Percentiles rank a stretch among this genome's conserved stretches.
These are phyloP conservation scores for Acropternis orthonyx DNA, from an alignment of 2,797 vertebrate species.

Conservation along the genomic window DNA sequence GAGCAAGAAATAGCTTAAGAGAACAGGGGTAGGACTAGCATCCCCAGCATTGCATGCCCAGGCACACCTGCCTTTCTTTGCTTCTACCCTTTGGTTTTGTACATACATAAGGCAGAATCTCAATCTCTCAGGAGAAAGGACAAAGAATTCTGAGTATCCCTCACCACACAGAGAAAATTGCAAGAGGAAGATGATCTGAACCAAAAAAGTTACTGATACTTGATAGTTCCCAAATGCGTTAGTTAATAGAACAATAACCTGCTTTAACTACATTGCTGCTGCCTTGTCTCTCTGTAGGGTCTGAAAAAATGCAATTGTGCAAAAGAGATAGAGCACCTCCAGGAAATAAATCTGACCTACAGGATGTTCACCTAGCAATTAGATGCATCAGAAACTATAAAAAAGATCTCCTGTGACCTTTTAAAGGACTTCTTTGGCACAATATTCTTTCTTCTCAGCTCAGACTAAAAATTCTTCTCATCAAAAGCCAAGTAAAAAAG, in stretches of 20 bases:
- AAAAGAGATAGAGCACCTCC: not conserved
- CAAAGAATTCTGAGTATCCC: not conserved
- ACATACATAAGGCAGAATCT: not conserved
- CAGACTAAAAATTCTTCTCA: not conserved
- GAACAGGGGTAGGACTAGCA: not conserved
- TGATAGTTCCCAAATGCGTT: constrained; percentile 14
- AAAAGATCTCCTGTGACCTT: not conserved
- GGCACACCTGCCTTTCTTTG: not conserved
- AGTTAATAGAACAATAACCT: constrained; percentile 58
- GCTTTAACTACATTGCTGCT: constrained; percentile 17
- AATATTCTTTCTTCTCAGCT: not conserved
- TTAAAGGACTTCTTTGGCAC: not conserved
- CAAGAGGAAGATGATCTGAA: constrained; percentile 38
- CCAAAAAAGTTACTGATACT: constrained; percentile 11
- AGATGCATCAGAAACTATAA: not conserved
- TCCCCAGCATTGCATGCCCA: rapidly evolving
- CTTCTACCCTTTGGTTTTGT: not conserved
- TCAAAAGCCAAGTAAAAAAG: not conserved
- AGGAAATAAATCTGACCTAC: not conserved
- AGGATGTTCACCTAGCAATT: not conserved
- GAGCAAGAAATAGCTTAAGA: not conserved
- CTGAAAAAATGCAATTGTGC: not conserved
- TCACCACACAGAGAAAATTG: not conserved
- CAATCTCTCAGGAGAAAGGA: not conserved
- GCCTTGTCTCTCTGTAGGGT: not conserved